A percentile compares a stretch with the other conserved stretches of the same genome.
phyloP scores from a whole-genome alignment of 2,888 invertebrate species.

The Melanophora roralis region DNA sequence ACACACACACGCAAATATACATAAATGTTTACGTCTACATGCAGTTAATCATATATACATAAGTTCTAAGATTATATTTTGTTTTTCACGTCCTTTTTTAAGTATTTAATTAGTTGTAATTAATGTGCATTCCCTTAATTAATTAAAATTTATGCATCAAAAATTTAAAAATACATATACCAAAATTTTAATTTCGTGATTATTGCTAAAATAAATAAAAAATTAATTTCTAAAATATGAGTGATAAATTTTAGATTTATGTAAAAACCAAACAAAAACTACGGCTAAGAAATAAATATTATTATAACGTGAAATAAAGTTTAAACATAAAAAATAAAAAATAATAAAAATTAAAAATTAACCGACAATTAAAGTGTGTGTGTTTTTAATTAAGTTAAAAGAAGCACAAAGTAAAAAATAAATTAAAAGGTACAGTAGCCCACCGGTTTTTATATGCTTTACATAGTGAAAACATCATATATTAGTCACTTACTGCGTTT shows the following conservation, averaged over 20 bases:
- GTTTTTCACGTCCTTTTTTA: background rate
- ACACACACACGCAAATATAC: background rate
- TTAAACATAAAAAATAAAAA: slow-evolving; percentile 33
- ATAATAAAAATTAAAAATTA: slow-evolving; percentile 24
- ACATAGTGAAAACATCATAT: too few species aligned
- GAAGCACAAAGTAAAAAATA: too few species aligned
- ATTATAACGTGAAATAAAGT: slow-evolving; percentile 31
- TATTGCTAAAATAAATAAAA: background rate
- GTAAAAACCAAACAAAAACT: slow-evolving; percentile 7
- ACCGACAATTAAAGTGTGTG: background rate
- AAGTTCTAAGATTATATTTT: background rate
- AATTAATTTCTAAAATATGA: slow-evolving; percentile 42
- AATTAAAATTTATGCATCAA: background rate
- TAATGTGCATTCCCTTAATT: slow-evolving; percentile 34
- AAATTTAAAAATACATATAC: background rate
- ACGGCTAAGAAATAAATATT: background rate
- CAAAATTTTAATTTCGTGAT: background rate
- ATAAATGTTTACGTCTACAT: background rate
- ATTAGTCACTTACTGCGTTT: too few species aligned
- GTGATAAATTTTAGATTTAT: slow-evolving; percentile 48
- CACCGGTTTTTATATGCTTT: too few species aligned
- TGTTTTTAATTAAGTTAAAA: background rate
- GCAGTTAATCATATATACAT: too few species aligned
- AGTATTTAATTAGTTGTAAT: slow-evolving; percentile 17
- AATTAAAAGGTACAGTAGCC: too few species aligned